Evolutionary conservation across 92 coral and sea anemone genomes (phyloP).

Genomic region (Muricea muricata): DNA sequence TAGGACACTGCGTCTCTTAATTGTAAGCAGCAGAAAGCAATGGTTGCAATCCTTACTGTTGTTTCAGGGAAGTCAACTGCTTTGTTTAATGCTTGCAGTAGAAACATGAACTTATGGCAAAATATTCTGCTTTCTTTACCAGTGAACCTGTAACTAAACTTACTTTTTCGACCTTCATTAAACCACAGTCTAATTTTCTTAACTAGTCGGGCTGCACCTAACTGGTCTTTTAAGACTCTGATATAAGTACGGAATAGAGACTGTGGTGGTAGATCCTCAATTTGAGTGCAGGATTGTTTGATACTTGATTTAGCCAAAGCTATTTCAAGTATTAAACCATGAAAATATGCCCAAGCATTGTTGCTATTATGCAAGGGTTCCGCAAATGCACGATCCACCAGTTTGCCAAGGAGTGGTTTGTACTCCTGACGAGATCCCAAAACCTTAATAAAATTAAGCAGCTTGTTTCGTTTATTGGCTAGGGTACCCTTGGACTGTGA

Average conservation of each 20-base stretch:
- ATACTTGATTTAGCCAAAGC: neutral
- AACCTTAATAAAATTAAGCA: conserved; percentile 44
- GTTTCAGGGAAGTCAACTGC: conserved; percentile 60
- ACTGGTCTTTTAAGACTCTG: neutral
- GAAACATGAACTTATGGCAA: conserved; percentile 56
- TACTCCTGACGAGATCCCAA: conserved; percentile 63
- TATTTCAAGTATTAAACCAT: neutral
- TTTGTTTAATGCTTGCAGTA: conserved; percentile 32
- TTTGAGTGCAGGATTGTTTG: neutral
- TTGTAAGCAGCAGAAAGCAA: conserved; percentile 58
- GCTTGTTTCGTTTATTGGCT: conserved; percentile 58
- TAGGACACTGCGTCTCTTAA: conserved; percentile 61
- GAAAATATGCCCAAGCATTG: conserved; percentile 25
- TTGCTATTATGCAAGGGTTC: conserved; percentile 65
- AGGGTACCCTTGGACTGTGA: conserved; percentile 5
- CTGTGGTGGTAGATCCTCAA: neutral
- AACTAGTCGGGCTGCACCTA: conserved; percentile 16
- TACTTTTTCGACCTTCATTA: conserved; percentile 48
- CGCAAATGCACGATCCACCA: conserved; percentile 53
- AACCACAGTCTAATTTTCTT: conserved; percentile 52
- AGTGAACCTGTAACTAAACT: conserved; percentile 54
- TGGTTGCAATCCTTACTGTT: conserved; percentile 39
- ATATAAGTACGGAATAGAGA: neutral
- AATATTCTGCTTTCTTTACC: conserved; percentile 62
- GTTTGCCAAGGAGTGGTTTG: conserved; percentile 58